These are phyloP conservation scores for Chrysocyon brachyurus DNA, from an alignment of 2,797 vertebrate species.

Conservation along the genomic window DNA sequence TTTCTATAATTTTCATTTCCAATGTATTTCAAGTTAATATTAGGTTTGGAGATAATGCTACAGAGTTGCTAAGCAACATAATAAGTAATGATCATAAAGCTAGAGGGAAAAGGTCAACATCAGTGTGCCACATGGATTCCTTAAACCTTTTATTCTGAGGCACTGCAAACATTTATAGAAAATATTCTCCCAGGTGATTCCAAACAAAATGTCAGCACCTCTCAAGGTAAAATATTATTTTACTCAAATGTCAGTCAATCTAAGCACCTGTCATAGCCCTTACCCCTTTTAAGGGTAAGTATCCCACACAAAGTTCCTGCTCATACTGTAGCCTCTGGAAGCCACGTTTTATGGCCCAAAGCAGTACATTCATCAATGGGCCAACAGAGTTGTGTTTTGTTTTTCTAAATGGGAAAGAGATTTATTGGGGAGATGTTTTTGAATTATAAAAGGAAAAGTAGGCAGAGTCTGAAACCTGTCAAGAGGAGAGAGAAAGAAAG, in stretches of 20 bases:
- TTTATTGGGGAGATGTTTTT: slow-evolving; percentile 1
- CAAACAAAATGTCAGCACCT: neutral
- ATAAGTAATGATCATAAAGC: slow-evolving; percentile 79
- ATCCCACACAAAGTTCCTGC: neutral
- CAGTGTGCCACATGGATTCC: neutral
- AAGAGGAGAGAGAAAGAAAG: neutral
- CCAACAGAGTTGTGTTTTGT: neutral
- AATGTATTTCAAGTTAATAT: slow-evolving; percentile 87
- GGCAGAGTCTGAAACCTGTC: neutral
- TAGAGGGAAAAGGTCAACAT: slow-evolving; percentile 41
- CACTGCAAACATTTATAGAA: slow-evolving; percentile 41
- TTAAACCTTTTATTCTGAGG: slow-evolving; percentile 33
- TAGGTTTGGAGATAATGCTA: slow-evolving; percentile 84
- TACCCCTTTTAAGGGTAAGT: neutral
- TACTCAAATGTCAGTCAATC: neutral
- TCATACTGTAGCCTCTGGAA: neutral
- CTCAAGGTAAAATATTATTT: neutral
- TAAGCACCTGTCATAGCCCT: neutral
- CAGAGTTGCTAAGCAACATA: slow-evolving; percentile 87
- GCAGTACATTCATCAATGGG: neutral
- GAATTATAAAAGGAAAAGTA: neutral
- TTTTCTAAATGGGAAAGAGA: neutral
- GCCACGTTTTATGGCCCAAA: neutral
- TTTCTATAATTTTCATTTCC: slow-evolving; percentile 83
- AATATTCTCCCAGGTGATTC: slow-evolving; percentile 30